phyloP scores from a whole-genome alignment of 64 coral and sea anemone genomes.

The Catalaphyllia jardinei region DNA sequence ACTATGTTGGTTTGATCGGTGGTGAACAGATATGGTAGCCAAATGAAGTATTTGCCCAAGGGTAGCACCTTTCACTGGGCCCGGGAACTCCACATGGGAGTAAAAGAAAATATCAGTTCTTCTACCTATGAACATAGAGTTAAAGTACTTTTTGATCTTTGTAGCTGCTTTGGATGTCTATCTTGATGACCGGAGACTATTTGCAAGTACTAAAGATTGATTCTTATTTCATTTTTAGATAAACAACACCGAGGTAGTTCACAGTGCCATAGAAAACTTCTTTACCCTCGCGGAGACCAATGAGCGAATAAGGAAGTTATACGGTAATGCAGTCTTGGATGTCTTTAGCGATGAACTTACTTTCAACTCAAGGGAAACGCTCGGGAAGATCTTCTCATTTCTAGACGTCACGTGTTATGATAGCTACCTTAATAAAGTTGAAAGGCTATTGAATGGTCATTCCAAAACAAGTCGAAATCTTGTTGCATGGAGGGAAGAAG shows the following conservation, averaged over 20 bases:
- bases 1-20: no score
- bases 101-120: no score
- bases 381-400: slow-evolving; percentile 2
- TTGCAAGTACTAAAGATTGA: neutral
- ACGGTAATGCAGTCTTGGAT: slow-evolving; percentile 17
- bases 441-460: neutral
- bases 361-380: slow-evolving; percentile 1
- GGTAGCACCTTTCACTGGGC: no score
- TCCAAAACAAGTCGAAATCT: neutral
- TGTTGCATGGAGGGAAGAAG: neutral
- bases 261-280: neutral
- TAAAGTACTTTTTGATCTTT: no score
- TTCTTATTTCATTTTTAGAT: slow-evolving; percentile 1
- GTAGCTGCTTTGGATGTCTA: neutral
- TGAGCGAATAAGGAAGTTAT: neutral
- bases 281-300: slow-evolving; percentile 7
- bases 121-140: no score
- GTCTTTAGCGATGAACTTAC: neutral
- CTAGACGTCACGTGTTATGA: neutral
- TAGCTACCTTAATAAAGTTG: neutral
- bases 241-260: neutral
- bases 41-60: no score
- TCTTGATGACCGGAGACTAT: neutral
- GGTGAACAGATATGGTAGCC: no score
- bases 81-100: no score